phyloP scores from a whole-genome alignment of 2,888 invertebrate species.

The Eucriotettix oculatus region DNA sequence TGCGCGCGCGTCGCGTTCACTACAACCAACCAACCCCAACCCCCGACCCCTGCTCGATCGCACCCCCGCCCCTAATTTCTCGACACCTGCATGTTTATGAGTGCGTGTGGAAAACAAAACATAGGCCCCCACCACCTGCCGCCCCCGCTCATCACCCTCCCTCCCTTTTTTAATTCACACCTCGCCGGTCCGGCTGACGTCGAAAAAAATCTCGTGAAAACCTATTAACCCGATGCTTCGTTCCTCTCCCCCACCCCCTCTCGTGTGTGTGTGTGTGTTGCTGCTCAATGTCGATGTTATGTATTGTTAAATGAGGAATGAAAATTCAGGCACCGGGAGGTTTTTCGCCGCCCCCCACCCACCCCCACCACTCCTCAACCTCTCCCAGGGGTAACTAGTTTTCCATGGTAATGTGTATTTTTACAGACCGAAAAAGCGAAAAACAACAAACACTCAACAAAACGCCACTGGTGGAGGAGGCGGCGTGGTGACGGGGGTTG shows the following conservation, averaged over 20 bases:
- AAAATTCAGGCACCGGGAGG: background rate
- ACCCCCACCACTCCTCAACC: too few relatives aligned
- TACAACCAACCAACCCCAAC: background rate
- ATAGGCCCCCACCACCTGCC: too few relatives aligned
- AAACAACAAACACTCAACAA: too few relatives aligned
- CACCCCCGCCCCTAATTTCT: too few relatives aligned
- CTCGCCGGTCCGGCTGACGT: too few relatives aligned
- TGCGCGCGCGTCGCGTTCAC: constrained; percentile 8
- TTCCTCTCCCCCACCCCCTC: background rate
- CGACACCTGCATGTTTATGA: too few relatives aligned
- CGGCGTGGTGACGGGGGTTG: too few relatives aligned
- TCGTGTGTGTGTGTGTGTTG: too few relatives aligned
- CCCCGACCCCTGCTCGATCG: too few relatives aligned
- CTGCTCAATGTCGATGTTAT: constrained; percentile 7
- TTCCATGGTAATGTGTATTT: background rate
- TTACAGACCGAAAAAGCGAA: background rate
- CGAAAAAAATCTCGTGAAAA: constrained; percentile 7
- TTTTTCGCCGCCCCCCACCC: too few relatives aligned
- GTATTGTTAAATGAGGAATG: constrained; percentile 7
- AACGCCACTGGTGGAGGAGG: too few relatives aligned
- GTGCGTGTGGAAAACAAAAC: too few relatives aligned
- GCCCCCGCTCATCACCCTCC: constrained; percentile 3
- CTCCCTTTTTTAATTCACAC: background rate
- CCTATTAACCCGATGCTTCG: background rate
- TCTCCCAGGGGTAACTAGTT: background rate